A percentile compares a stretch with the other conserved stretches of the same genome.
phyloP scores from a whole-genome alignment of 2,888 invertebrate species.

The Lasiommata megera region DNA sequence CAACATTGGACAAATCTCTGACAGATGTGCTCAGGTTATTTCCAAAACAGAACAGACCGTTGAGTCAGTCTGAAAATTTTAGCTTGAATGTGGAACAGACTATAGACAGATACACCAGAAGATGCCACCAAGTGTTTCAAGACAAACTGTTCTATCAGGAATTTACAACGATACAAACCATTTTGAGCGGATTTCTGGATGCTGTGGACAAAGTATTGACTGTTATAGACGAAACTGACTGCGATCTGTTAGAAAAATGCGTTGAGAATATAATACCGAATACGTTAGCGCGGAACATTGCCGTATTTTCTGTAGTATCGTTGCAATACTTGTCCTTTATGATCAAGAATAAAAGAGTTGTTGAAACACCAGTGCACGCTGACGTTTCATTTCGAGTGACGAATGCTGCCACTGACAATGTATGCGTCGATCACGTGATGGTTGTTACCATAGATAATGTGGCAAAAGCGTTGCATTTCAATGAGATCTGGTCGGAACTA shows the following conservation, averaged over 20 bases:
- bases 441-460: slow-evolving; percentile 62
- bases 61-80: slow-evolving; percentile 75
- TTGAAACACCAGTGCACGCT: slow-evolving; percentile 64
- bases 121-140: slow-evolving; percentile 76
- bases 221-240: slow-evolving; percentile 62
- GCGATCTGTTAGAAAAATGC: slow-evolving; percentile 69
- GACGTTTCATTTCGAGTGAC: slow-evolving; percentile 65
- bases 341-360: slow-evolving; percentile 74
- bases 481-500: slow-evolving; percentile 68
- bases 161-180: slow-evolving; percentile 61
- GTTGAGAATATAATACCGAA: slow-evolving; percentile 61
- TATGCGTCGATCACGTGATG: slow-evolving; percentile 66
- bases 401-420: slow-evolving; percentile 50
- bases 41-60: slow-evolving; percentile 70
- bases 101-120: slow-evolving; percentile 69
- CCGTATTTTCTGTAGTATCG: slow-evolving; percentile 68
- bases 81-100: slow-evolving; percentile 66
- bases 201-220: slow-evolving; percentile 51
- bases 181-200: slow-evolving; percentile 58
- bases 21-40: slow-evolving; percentile 64
- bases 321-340: slow-evolving; percentile 73
- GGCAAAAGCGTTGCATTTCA: slow-evolving; percentile 58
- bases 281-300: slow-evolving; percentile 58
- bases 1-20: slow-evolving; percentile 61
- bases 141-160: slow-evolving; percentile 75